phyloP scores from a whole-genome alignment of 2,888 invertebrate species.

The Eueremaeus valkanovi region DNA sequence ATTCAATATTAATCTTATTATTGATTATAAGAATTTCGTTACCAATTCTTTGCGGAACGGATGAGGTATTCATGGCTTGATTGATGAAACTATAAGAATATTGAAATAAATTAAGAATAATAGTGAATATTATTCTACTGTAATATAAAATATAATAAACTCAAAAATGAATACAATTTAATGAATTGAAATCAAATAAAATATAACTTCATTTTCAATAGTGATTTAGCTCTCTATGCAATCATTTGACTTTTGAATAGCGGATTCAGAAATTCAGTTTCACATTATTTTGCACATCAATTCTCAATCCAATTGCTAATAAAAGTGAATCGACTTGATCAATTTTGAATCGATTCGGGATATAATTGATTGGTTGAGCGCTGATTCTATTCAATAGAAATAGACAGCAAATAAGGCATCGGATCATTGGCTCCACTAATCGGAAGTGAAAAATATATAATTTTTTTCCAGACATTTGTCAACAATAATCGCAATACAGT shows the following conservation, averaged over 20 bases:
- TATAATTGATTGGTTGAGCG: neutral
- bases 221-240: neutral
- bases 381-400: too few relatives aligned
- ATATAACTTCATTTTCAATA: too few relatives aligned
- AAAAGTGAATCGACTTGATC: too few relatives aligned
- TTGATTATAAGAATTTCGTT: neutral
- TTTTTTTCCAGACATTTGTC: neutral
- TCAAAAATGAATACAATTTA: neutral
- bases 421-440: conserved; percentile 9
- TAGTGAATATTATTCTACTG: too few relatives aligned
- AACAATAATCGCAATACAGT: neutral
- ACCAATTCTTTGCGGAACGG: neutral
- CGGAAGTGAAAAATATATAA: neutral
- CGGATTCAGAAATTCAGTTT: neutral
- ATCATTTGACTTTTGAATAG: neutral
- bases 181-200: neutral
- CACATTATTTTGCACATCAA: too few relatives aligned
- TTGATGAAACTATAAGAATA: neutral
- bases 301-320: too few relatives aligned
- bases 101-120: neutral
- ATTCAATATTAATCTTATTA: too few relatives aligned
- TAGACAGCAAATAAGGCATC: conserved; percentile 1
- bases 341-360: neutral
- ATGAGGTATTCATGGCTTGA: neutral
- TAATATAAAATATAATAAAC: too few relatives aligned